Percentiles rank a stretch among this genome's conserved stretches.
These are phyloP conservation scores for Helicoverpa assulta DNA, from an alignment of 2,888 invertebrate genomes.

Conservation along the genomic window DNA sequence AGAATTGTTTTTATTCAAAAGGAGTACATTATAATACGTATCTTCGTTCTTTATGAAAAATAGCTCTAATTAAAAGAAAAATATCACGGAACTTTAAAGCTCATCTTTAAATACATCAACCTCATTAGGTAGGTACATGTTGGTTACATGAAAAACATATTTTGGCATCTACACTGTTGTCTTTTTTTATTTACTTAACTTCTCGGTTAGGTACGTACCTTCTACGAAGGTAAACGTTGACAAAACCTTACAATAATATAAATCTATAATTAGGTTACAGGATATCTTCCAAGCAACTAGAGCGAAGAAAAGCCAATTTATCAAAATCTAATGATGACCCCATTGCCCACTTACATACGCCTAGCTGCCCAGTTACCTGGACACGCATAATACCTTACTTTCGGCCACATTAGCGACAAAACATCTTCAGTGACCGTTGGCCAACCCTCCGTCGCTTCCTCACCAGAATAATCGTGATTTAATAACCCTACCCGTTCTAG, in stretches of 20 bases:
- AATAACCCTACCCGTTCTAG: conserved; percentile 77
- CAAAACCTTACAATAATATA: no score
- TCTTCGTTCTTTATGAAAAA: no score
- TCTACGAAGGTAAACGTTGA: background rate
- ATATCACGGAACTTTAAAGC: no score
- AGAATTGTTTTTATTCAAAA: background rate
- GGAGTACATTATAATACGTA: background rate
- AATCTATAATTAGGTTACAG: background rate
- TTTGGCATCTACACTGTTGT: no score
- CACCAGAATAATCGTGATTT: conserved; percentile 85
- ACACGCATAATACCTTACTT: conserved; percentile 38
- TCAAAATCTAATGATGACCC: conserved; percentile 30
- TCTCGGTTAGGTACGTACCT: background rate
- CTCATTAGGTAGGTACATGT: no score
- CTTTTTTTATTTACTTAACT: no score
- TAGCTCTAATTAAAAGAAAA: no score
- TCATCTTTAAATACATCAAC: no score
- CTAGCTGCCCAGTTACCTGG: conserved; percentile 23
- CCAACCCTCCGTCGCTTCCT: conserved; percentile 64
- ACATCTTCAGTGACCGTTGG: conserved; percentile 57
- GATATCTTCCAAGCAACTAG: conserved; percentile 12
- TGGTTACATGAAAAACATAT: no score
- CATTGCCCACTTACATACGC: conserved; percentile 18
- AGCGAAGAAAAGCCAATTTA: conserved; percentile 17
- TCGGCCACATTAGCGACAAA: conserved; percentile 47